Evolutionary conservation across 2,888 invertebrate genomes (phyloP).

Genomic region (Drosophila basisetae): DNA sequence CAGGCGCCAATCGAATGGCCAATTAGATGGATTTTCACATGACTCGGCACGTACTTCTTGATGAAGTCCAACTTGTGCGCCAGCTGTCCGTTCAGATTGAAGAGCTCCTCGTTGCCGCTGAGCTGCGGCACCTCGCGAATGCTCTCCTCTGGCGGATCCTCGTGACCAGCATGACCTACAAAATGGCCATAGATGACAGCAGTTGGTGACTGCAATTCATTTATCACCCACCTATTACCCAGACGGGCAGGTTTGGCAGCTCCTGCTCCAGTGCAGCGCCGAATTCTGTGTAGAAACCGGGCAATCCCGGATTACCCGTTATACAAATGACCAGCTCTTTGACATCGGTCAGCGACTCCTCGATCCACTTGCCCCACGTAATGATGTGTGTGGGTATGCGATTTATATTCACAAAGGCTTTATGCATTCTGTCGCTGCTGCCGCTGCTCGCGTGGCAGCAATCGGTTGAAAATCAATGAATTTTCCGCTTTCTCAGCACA

Average conservation of each 20-base stretch:
- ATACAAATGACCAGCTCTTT: slow-evolving; percentile 90
- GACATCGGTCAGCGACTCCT: slow-evolving; percentile 87
- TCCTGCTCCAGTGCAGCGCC: slow-evolving; percentile 88
- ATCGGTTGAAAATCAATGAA: slow-evolving; percentile 43
- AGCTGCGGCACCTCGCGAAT: slow-evolving; percentile 86
- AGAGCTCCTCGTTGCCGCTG: slow-evolving; percentile 87
- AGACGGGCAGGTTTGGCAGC: slow-evolving; percentile 89
- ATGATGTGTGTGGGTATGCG: slow-evolving; percentile 90
- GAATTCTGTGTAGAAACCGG: slow-evolving; percentile 92
- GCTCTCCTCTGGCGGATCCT: slow-evolving; percentile 87
- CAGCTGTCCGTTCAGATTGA: slow-evolving; percentile 91
- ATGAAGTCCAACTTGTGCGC: slow-evolving; percentile 87
- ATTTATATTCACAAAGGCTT: slow-evolving; percentile 86
- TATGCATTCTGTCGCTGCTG: slow-evolving; percentile 77
- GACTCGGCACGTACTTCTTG: slow-evolving; percentile 89
- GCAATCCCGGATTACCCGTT: slow-evolving; percentile 95
- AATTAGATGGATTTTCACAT: slow-evolving; percentile 91
- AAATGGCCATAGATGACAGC: not conserved
- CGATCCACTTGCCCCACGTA: slow-evolving; percentile 90
- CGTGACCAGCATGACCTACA: slow-evolving; percentile 92
- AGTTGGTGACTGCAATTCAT: not conserved
- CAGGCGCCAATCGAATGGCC: slow-evolving; percentile 97
- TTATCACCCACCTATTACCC: slow-evolving; percentile 88
- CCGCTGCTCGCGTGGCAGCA: slow-evolving; percentile 43
- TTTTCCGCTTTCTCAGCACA: slow-evolving; percentile 20